Base-by-base conservation (phyloP, 2,888 invertebrate genomes). In the Prosapia bicincta region DNA sequence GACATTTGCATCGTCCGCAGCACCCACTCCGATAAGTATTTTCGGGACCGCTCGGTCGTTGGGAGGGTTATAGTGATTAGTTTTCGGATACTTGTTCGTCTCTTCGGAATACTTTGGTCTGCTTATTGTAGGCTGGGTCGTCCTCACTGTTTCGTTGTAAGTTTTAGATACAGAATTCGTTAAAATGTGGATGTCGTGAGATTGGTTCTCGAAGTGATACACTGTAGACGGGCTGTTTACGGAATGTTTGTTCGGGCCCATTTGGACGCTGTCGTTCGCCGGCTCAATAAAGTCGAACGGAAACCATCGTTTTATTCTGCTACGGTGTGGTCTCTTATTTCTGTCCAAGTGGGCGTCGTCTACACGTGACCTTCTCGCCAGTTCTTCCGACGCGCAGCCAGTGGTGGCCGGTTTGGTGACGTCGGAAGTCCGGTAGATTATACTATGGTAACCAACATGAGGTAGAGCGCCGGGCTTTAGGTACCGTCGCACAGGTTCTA, bases 401-500 rank as follows among this genome's bases (percentile, higher is more conserved):
- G 54, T 20, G 1, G 54, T 6, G 20, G 9, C 10, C 1, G 54
- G 54, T n/a, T 54, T n/a, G 1, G 20, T 85, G 76, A 96, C 94
- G 85, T 96, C 95, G 72, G 93, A 91, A 79, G 90, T 87, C 82
- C 91, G 90, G 87, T 96, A 96, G 81, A 96, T 91, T 84, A 96
- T 92, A 82, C 93, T 93, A 86, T 95, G 95, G 86, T 94, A 89
- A 84, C 85, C 75, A 87, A 79, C 86, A 85, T 28, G 86, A 25
- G 73, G n/a, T 32, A 78, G 76, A 25, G 26, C 66, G 5, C 54
- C 54, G 13, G 77, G 77, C 5, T 86, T 85, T 78, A 85, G 79
- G 84, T 93, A 93, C 81, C 93, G 88, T 81, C 89, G 89, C 76
- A 92, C 86, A 7, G 94, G 94, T 85, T 97, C 96, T 81, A 97